Evolutionary conservation across 2,113 vertebrate species (phyloP), one percentile per base, ranked within the genome.

Genomic region (Muntiacus reevesi): DNA sequence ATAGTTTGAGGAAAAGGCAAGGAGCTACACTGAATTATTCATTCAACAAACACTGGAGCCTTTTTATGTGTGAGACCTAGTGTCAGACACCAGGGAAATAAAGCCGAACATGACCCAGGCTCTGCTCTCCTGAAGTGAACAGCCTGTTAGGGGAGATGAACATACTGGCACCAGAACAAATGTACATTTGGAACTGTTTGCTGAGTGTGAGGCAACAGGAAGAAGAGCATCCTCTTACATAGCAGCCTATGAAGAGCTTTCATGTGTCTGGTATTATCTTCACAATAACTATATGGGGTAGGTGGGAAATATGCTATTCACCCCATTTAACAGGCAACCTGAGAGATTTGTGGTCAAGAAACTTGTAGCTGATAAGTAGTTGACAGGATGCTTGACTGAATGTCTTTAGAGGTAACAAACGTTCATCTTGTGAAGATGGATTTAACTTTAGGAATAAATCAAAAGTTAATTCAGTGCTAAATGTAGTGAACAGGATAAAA

Each of bases 361-460:
- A 55, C 21, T 25, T 91, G 19, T 47, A 54, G 82, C 67, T 89
- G 83, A 40, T 50, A 76, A 76, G 14, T 5, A 40, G 30, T 19
- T 96, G 82, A 82, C 47, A 11, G 93, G 5, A 25, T 40, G 43
- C 40, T 84, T 81, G 85, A 74, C 13, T 81, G 45, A 94, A 14
- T n/a, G 55, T 92, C 52, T 93, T 90, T 13, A 94, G 89, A 95
- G 50, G 89, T 71, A 94, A 92, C 23, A 87, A 84, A 90, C 10
- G 76, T 97, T 93, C 36, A 86, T 88, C 17, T 55, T 78, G 9
- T 94, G 83, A 94, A 78, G 82, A 89, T 74, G 59, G 45, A 67
- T 82, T 96, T 90, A 92, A 97, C 40, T 96, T 94, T 54, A 64
- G 64, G 47, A 95, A 74, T 64, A 92, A 91, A 64, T 86, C 6